Evolutionary conservation across 1,140 invertebrate species (phyloP).

Genomic region (Thaumatotibia leucotreta): DNA sequence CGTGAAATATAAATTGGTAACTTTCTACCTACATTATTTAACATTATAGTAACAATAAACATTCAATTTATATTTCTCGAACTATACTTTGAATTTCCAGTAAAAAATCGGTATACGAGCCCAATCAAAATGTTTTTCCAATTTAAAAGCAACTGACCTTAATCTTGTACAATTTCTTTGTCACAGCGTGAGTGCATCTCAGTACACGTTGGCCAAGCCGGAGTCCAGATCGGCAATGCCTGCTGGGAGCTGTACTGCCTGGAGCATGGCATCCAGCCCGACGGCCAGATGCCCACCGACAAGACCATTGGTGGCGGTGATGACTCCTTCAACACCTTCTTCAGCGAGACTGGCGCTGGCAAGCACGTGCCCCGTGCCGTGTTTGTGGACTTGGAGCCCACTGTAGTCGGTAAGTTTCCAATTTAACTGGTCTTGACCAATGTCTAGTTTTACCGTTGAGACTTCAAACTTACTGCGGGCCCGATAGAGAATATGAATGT

Average conservation of each 20-base stretch:
- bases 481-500: too few relatives aligned
- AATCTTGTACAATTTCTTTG: too few relatives aligned
- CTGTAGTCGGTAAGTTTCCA: slow-evolving; percentile 85
- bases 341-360: slow-evolving; percentile 92
- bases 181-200: slow-evolving; percentile 81
- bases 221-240: slow-evolving; percentile 88
- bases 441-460: too few relatives aligned
- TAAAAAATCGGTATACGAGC: too few relatives aligned
- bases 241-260: slow-evolving; percentile 88
- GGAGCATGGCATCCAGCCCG: slow-evolving; percentile 90
- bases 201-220: slow-evolving; percentile 86
- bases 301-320: slow-evolving; percentile 83
- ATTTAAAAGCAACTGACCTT: too few relatives aligned
- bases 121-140: too few relatives aligned
- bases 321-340: slow-evolving; percentile 94
- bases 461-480: too few relatives aligned
- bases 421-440: neutral
- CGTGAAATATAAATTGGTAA: too few relatives aligned
- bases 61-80: too few relatives aligned
- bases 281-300: slow-evolving; percentile 83
- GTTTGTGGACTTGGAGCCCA: slow-evolving; percentile 93
- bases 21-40: too few relatives aligned
- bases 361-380: slow-evolving; percentile 92
- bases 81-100: too few relatives aligned
- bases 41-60: too few relatives aligned